Evolutionary conservation across 2,113 vertebrate genomes (phyloP).

Genomic region (Tragelaphus scriptus): DNA sequence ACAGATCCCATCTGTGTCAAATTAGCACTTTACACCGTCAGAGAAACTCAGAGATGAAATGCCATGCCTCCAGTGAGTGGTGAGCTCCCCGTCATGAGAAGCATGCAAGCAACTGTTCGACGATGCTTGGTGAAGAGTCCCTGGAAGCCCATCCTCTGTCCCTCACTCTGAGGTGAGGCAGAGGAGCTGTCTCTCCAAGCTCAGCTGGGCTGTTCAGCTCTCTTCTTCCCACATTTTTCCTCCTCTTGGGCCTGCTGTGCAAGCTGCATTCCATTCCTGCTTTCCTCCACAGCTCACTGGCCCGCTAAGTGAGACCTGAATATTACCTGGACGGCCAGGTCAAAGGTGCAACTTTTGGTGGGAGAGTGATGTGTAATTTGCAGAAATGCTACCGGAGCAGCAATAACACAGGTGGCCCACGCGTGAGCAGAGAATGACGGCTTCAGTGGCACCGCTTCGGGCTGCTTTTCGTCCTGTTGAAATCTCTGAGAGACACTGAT

Average conservation of each 20-base stretch:
- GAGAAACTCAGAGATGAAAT: background rate
- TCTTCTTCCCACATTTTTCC: background rate
- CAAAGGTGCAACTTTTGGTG: background rate
- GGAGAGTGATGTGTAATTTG: conserved; percentile 37
- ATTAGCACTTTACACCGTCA: background rate
- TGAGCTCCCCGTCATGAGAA: background rate
- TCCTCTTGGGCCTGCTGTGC: background rate
- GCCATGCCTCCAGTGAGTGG: background rate
- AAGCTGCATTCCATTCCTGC: background rate
- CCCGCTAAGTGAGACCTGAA: conserved; percentile 43
- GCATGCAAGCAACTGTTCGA: background rate
- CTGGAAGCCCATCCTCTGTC: background rate
- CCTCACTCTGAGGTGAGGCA: background rate
- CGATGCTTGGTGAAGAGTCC: background rate
- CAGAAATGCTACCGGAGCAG: background rate
- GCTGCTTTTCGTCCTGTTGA: background rate
- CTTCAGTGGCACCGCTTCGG: background rate
- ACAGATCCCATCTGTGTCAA: background rate
- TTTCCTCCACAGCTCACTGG: background rate
- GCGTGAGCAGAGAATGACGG: background rate
- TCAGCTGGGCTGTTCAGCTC: background rate
- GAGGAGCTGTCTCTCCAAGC: background rate
- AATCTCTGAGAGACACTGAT: background rate
- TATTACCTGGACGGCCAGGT: background rate
- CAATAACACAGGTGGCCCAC: background rate